phyloP scores from a whole-genome alignment of 2,113 vertebrate species.

The Herpailurus yagouaroundi region DNA sequence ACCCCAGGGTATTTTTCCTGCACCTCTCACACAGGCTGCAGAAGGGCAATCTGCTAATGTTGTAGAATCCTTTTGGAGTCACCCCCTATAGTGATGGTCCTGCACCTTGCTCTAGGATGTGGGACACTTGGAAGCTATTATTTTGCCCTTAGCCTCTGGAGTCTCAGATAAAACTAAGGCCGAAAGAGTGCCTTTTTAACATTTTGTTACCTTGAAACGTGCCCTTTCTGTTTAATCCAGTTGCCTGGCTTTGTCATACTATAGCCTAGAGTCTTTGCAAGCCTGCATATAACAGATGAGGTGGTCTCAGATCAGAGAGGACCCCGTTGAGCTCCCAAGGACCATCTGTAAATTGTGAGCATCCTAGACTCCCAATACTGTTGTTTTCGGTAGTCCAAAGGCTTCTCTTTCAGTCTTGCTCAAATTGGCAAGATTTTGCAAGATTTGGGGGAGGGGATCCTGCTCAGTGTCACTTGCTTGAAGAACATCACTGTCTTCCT shows the following conservation, averaged over 20 bases:
- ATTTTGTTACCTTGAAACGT: background rate
- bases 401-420: constrained; percentile 14
- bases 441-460: background rate
- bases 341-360: background rate
- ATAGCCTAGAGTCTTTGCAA: background rate
- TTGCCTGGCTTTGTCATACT: background rate
- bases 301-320: background rate
- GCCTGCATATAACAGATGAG: background rate
- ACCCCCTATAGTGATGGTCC: background rate
- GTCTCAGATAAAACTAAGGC: background rate
- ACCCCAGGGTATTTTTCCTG: background rate
- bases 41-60: background rate
- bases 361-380: too few relatives aligned
- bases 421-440: background rate
- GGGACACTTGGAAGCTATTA: background rate
- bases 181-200: background rate
- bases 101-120: background rate
- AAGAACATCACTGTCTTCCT: background rate
- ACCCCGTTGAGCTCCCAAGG: background rate
- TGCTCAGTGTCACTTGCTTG: background rate
- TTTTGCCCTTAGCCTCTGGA: background rate
- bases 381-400: background rate
- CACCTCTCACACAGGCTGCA: background rate
- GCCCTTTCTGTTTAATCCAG: background rate
- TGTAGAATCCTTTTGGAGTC: background rate